phyloP scores from a whole-genome alignment of 2,113 vertebrate species.

The Struthio camelus region DNA sequence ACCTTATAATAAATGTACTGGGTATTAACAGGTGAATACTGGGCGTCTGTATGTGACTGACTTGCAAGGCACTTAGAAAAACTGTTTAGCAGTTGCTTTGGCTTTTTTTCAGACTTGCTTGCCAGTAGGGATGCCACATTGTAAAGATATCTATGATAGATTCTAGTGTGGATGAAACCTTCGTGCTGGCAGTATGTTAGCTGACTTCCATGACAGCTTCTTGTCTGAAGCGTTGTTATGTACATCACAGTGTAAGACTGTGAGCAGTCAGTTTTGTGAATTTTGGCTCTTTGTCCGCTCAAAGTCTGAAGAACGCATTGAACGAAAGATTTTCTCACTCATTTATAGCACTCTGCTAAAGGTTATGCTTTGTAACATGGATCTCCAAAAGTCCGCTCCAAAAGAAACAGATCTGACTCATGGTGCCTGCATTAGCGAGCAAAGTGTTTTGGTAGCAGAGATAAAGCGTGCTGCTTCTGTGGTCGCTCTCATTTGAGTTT shows the following conservation, averaged over 20 bases:
- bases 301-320: background rate
- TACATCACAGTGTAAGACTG: background rate
- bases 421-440: background rate
- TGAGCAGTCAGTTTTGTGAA: background rate
- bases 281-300: background rate
- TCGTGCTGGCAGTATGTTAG: background rate
- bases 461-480: background rate
- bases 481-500: background rate
- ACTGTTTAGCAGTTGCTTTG: background rate
- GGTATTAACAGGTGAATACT: background rate
- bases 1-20: background rate
- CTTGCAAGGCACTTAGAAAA: no score
- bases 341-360: background rate
- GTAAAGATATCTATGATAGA: background rate
- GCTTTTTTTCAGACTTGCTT: background rate
- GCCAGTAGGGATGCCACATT: background rate
- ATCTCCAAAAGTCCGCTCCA: background rate
- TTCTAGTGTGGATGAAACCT: background rate
- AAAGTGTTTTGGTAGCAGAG: background rate
- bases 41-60: background rate
- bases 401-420: slow-evolving; percentile 3
- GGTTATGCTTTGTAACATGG: background rate
- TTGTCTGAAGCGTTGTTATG: background rate
- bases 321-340: background rate
- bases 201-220: background rate